A percentile compares a stretch with the other conserved stretches of the same genome.
phyloP scores from a whole-genome alignment of 1,140 invertebrate species.

The Drosophila nigromelanica region DNA sequence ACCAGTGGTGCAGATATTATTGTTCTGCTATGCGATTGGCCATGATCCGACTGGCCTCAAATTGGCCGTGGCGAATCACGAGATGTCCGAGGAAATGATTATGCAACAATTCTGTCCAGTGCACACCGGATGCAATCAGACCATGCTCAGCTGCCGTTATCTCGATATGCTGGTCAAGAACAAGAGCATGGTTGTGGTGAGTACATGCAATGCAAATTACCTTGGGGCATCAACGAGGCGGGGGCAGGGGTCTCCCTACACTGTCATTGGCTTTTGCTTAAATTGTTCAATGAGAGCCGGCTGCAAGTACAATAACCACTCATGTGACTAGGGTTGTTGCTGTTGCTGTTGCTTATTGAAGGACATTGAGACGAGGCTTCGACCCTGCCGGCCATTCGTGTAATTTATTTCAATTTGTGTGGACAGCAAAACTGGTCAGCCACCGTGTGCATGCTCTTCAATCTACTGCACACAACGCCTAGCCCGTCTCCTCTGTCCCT shows the following conservation, averaged over 20 bases:
- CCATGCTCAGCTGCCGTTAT: conserved; percentile 90
- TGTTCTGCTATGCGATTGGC: conserved; percentile 97
- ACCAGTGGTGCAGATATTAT: conserved; percentile 95
- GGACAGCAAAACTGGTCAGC: conserved; percentile 66
- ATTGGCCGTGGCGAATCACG: conserved; percentile 94
- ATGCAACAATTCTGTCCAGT: conserved; percentile 85
- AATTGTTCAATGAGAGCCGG: conserved; percentile 61
- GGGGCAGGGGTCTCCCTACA: not conserved
- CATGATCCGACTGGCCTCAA: conserved; percentile 93
- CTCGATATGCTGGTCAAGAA: conserved; percentile 88
- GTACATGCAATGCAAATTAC: conserved; percentile 80
- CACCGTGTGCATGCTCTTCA: conserved; percentile 60
- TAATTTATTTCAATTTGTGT: conserved; percentile 83
- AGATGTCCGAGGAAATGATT: conserved; percentile 87
- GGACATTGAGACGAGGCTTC: conserved; percentile 40
- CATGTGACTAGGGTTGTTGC: conserved; percentile 24
- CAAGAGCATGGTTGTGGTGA: conserved; percentile 86
- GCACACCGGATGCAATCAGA: conserved; percentile 87
- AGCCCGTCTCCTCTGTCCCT: conserved; percentile 1
- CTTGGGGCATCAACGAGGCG: conserved; percentile 5
- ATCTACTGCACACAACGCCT: conserved; percentile 74
- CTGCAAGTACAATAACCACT: conserved; percentile 70
- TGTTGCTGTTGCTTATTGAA: conserved; percentile 50
- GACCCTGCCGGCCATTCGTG: conserved; percentile 62
- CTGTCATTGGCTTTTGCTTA: conserved; percentile 63